A percentile compares a stretch with the other conserved stretches of the same genome.
phyloP scores from a whole-genome alignment of 2,888 invertebrate genomes.

The Nomada lathburiana region DNA sequence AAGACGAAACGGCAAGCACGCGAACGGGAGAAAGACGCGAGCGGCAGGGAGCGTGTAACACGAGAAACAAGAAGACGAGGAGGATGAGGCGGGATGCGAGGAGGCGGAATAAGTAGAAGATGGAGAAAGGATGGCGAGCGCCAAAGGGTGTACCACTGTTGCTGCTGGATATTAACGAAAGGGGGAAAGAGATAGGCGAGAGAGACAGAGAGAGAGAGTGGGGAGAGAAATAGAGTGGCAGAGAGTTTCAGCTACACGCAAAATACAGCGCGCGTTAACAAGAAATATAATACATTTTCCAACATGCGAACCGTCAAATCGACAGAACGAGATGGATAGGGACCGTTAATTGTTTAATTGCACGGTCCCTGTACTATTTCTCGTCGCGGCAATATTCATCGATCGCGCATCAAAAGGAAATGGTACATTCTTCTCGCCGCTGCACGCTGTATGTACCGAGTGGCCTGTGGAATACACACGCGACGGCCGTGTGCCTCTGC shows the following conservation, averaged over 20 bases:
- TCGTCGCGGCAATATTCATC: too few species aligned
- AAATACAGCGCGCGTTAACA: too few species aligned
- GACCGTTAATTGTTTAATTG: too few species aligned
- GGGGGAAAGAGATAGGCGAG: not conserved
- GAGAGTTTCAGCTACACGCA: too few species aligned
- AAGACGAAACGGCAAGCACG: conserved; percentile 10
- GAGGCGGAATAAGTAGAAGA: conserved; percentile 35
- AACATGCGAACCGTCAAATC: too few species aligned
- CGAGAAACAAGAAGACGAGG: conserved; percentile 19
- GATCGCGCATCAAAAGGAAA: too few species aligned
- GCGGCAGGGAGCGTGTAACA: not conserved
- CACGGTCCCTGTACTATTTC: too few species aligned
- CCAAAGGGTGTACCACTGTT: not conserved
- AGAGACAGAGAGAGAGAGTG: not conserved
- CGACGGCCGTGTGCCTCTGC: conserved; percentile 23
- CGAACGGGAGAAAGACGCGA: conserved; percentile 24
- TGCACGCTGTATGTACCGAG: too few species aligned
- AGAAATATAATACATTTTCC: conserved; percentile 23
- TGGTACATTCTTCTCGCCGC: too few species aligned
- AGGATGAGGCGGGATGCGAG: conserved; percentile 1
- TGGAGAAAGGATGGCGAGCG: conserved; percentile 2
- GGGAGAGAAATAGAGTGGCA: conserved; percentile 22
- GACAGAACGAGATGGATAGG: too few species aligned
- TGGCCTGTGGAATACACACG: not conserved
- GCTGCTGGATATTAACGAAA: not conserved